Evolutionary conservation across 1,140 invertebrate species (phyloP), one percentile per base, ranked within the genome.

Genomic region (Meteorus sp.): DNA sequence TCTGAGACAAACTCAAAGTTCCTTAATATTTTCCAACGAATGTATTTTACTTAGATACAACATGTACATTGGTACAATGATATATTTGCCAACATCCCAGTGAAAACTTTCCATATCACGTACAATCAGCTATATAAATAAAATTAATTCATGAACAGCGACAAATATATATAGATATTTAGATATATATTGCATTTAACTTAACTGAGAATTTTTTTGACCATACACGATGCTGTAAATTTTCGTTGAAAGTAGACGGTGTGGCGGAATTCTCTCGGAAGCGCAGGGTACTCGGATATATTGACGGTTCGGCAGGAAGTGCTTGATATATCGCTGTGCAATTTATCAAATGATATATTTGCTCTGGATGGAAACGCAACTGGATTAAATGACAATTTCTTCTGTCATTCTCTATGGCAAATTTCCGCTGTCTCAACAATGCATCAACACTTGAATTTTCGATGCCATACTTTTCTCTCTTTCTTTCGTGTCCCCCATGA

Each of bases 281-380:
- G 58, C 53, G 47, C 37, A n/a, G n/a, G 44, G 47, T 55, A 57
- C 33, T 55, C 51, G 54, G 57, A 56, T 63, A n/a, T n/a, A 63
- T 63, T 63, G 61, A 63, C 57, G 50, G 55, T 63, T 60, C 61
- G 50, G 57, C 54, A 63, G 67, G 68, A 71, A 70, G 68, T 69
- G 61, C 62, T 66, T 71, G 72, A 72, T 73, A 73, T 71, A 74
- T 56, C 51, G 55, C 62, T 55, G 66, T 44, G 70, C 76, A 80
- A 79, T 80, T 79, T 79, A 79, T 79, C 77, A 76, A 80, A 79
- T 80, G 78, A 80, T 80, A 80, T 78, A 80, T 80, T 79, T 70
- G 69, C 59, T 56, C 37, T 60, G 74, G 78, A 78, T 79, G 75
- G 77, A 70, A 79, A 78, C 78, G 71, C 71, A 72, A 76, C 76